phyloP scores from a whole-genome alignment of 2,797 vertebrate genomes.

The Varecia variegata region DNA sequence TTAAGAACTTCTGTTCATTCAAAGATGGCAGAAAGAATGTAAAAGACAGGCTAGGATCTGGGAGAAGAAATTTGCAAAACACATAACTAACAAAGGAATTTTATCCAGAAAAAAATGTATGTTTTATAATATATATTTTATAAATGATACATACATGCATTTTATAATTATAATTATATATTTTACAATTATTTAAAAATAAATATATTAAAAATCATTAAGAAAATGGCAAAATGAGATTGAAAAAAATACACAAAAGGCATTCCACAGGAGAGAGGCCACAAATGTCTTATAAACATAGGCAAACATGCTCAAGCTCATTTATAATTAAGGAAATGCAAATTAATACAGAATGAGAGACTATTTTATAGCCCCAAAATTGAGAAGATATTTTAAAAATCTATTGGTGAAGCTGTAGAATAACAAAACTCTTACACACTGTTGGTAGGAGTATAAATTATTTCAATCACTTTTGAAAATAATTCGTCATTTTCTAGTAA shows the following conservation, averaged over 20 bases:
- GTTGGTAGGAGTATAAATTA: background rate
- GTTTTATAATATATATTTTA: background rate
- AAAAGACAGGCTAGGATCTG: background rate
- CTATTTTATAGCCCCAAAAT: background rate
- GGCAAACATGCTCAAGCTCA: background rate
- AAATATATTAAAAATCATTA: background rate
- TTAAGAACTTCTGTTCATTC: background rate
- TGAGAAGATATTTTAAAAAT: background rate
- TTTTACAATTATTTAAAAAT: too few species aligned
- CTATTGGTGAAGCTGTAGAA: background rate
- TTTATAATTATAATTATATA: background rate
- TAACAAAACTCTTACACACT: background rate
- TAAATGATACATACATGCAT: background rate
- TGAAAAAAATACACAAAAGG: background rate
- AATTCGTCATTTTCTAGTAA: background rate
- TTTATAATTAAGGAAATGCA: conserved; percentile 23
- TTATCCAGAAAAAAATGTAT: background rate
- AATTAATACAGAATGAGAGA: background rate
- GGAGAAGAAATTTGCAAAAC: background rate
- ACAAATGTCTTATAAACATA: background rate
- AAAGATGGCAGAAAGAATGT: background rate
- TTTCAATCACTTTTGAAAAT: background rate
- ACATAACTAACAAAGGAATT: background rate
- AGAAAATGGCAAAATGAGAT: background rate
- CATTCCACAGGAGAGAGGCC: background rate